These are phyloP conservation scores for Temnothorax curvispinosus DNA, from an alignment of 1,140 invertebrate species.

Conservation along the genomic window DNA sequence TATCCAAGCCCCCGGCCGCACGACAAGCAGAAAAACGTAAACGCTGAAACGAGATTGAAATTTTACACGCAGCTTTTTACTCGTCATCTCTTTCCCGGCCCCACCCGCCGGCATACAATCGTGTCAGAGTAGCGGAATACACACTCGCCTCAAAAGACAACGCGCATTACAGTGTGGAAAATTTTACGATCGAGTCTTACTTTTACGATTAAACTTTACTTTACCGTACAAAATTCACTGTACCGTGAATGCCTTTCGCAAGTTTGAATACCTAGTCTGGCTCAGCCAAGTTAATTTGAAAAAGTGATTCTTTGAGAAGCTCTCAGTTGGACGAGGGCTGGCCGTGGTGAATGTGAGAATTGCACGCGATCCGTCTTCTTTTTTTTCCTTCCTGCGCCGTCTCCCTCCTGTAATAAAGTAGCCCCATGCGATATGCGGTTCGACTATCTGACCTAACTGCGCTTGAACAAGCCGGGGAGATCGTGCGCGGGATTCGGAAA, in stretches of 20 bases:
- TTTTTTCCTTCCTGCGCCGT: constrained; percentile 7
- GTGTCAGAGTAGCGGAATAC: not conserved
- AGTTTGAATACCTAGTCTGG: constrained; percentile 21
- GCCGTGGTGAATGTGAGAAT: constrained; percentile 42
- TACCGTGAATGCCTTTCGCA: constrained; percentile 17
- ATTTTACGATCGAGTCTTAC: constrained; percentile 25
- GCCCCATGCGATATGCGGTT: constrained; percentile 63
- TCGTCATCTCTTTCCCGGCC: not conserved
- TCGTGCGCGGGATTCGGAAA: constrained; percentile 69
- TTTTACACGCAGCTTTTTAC: constrained; percentile 50
- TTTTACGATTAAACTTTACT: constrained; percentile 52
- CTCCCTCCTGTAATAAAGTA: constrained; percentile 66
- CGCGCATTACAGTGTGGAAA: constrained; percentile 31
- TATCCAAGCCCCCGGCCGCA: constrained; percentile 1
- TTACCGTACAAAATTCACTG: constrained; percentile 37
- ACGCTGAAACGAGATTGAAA: constrained; percentile 54
- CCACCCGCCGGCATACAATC: not conserved
- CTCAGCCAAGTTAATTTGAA: not conserved
- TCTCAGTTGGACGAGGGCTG: not conserved
- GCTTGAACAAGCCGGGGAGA: constrained; percentile 54
- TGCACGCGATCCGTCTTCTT: constrained; percentile 49
- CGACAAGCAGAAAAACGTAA: constrained; percentile 14
- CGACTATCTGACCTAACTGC: constrained; percentile 58
- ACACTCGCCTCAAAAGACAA: constrained; percentile 38
- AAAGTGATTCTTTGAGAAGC: constrained; percentile 30